Base-by-base conservation (phyloP, 2,797 vertebrate species). In the Smutsia gigantea region DNA sequence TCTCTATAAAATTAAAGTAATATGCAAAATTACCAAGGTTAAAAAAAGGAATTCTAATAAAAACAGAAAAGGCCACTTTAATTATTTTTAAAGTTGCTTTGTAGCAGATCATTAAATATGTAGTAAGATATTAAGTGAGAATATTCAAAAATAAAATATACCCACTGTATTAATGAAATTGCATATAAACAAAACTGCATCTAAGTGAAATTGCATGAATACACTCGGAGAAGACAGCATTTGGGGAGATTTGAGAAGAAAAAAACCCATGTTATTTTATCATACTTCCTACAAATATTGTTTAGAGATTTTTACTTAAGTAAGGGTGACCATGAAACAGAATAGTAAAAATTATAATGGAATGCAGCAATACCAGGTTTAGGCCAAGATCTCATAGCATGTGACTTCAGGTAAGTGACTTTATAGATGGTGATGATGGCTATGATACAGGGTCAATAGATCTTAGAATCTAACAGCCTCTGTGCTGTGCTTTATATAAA, bases 131-230 rank as follows among this genome's bases (percentile, higher is more conserved):
- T 87, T 87, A 90, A 53, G 46, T 64, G 34, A 64, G 25, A 93
- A 78, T 71, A 71, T 74, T 66, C 81, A 19, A 87, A 96, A 83
- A 90, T 82, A 93, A 81, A 61, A 82, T 51, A 49, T 31, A 94
- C 14, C 14, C 37, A 84, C 0, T 88, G 23, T 68, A 66, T 55
- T 63, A 77, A 85, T 57, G 19, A 89, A 77, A 92, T 55, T 59
- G 90, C 17, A 39, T 18, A 87, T 46, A 81, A 75, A 88, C 7
- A 66, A 85, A 91, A 78, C 8, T 87, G 7, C 29, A 59, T 39
- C 0, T 57, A 79, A 93, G 71, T 83, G 63, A 89, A 94, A 87
- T 15, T 71, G 9, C 31, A 85, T 64, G 39, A 90, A 42, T 71
- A 82, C 1, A 29, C 21, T 64, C 25, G 75, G 39, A 91, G 46